These are phyloP conservation scores for Epizoanthus rinbou DNA, from an alignment of 92 coral and sea anemone genomes.

Conservation along the genomic window DNA sequence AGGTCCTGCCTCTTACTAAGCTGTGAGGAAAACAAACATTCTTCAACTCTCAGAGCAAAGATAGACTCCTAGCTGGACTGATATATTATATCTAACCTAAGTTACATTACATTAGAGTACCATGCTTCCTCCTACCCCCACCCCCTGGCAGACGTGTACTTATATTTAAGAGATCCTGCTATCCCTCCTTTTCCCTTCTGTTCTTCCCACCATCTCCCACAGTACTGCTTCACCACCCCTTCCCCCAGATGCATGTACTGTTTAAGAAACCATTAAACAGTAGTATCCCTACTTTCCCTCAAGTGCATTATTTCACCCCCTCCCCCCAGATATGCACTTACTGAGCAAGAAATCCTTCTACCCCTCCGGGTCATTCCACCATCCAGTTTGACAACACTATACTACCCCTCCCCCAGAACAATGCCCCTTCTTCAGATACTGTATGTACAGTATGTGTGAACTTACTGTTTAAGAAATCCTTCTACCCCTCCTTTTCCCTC, in stretches of 20 bases:
- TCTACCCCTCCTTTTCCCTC: constrained; percentile 90
- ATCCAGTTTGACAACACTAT: constrained; percentile 14
- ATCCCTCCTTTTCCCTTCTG: constrained; percentile 83
- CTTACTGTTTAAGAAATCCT: constrained; percentile 85
- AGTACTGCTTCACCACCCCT: constrained; percentile 50
- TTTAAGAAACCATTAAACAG: too few species aligned
- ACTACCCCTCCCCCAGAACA: neutral
- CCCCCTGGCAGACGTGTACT: constrained; percentile 14
- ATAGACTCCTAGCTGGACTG: too few species aligned
- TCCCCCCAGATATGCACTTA: neutral
- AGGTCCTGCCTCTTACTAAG: constrained; percentile 80
- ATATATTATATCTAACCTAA: neutral
- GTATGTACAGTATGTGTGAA: neutral
- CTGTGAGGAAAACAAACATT: constrained; percentile 46
- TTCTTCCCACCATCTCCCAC: constrained; percentile 84
- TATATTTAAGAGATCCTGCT: constrained; percentile 79
- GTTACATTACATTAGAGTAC: neutral
- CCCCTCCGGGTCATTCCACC: constrained; percentile 28
- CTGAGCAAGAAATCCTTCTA: constrained; percentile 46
- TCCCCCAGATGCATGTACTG: neutral
- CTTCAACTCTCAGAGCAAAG: neutral
- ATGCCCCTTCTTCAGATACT: too few species aligned
- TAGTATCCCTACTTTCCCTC: too few species aligned
- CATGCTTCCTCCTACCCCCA: neutral
- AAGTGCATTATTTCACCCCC: too few species aligned